Base-by-base conservation (phyloP, 53 echinoderm and acorn worm genomes). In the Stichopus horrens region DNA sequence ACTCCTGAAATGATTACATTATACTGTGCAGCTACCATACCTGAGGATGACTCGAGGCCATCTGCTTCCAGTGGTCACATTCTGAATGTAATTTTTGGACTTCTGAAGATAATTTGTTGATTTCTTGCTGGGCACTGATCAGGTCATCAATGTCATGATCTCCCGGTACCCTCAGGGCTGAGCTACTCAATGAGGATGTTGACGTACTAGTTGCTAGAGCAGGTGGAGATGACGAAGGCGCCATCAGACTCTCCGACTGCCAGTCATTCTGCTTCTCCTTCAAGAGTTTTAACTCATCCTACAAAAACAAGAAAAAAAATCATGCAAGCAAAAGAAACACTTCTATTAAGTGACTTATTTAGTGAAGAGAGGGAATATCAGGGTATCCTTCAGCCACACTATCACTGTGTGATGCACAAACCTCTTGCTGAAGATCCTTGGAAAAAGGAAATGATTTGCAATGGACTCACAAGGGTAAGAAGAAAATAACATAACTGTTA, bases 61-160 rank as follows among this genome's bases (percentile, higher is more conserved):
- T 71, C 86, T 94, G 93, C 67, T 93, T 94, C 98, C 94, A 94
- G 71, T 94, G 94, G 55, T 86, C 83, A 76, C 98, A 97, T 90
- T 97, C 98, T 4, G 93, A 75, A 73, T 90, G 86, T 56, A 94
- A 13, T 10, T 91, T 78, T 1, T 86, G 84, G 53, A 97, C 89
- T 85, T 97, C 98, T 58, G 89, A 83, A n/a, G 95, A 94, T 54
- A 97, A 63, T 58, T 93, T 86, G 74, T 97, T 97, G 84, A 97
- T 93, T 88, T 97, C 98, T 77, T 93, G 94, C 87, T 97, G 98
- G 16, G 98, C 95, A 52, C 90, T 91, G 89, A 97, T 97, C 77
- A 97, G 91, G 74, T 95, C 98, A n/a, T 92, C 94, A 76, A 97
- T 93, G 90, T 97, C 98, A 53, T 95, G 92, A 87, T 88, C 94